phyloP scores from a whole-genome alignment of 2,113 vertebrate genomes.

The Thamnaconus septentrionalis region DNA sequence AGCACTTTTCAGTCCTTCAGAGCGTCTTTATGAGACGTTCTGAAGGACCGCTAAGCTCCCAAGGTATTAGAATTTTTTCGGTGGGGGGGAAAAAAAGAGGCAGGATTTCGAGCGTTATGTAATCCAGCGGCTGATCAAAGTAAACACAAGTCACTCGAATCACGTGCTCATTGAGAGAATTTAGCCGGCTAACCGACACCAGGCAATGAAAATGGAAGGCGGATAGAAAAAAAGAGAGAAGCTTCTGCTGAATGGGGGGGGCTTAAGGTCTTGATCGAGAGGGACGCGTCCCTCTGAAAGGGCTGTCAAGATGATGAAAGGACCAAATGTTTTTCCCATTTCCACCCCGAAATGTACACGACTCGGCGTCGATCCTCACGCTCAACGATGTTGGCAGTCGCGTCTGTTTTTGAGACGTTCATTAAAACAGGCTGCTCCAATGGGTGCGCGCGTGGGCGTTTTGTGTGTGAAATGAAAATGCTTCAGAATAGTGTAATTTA shows the following conservation, averaged over 20 bases:
- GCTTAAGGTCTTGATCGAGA: constrained; percentile 6
- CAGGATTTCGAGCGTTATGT: constrained; percentile 44
- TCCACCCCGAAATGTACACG: too few relatives aligned
- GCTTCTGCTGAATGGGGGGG: constrained; percentile 2
- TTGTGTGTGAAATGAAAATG: too few relatives aligned
- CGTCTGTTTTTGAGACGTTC: too few relatives aligned
- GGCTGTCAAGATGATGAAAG: not conserved
- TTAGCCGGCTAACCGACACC: constrained; percentile 6
- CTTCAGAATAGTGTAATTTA: too few relatives aligned
- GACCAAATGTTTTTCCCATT: too few relatives aligned
- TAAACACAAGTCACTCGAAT: constrained; percentile 43
- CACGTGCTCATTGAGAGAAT: constrained; percentile 19
- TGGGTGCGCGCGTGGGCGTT: too few relatives aligned
- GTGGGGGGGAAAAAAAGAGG: constrained; percentile 4
- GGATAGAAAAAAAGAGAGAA: not conserved
- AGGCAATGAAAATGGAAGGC: constrained; percentile 3
- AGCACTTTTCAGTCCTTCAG: constrained; percentile 22
- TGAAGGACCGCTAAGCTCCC: constrained; percentile 44
- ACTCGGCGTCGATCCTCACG: too few relatives aligned
- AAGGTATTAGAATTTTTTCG: constrained; percentile 33
- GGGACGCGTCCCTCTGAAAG: not conserved
- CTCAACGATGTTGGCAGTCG: too few relatives aligned
- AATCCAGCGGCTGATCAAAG: constrained; percentile 46
- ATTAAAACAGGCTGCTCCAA: too few relatives aligned
- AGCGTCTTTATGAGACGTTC: constrained; percentile 26